Evolutionary conservation across 2,888 invertebrate species (phyloP).

Genomic region (Herminia tarsipennalis): DNA sequence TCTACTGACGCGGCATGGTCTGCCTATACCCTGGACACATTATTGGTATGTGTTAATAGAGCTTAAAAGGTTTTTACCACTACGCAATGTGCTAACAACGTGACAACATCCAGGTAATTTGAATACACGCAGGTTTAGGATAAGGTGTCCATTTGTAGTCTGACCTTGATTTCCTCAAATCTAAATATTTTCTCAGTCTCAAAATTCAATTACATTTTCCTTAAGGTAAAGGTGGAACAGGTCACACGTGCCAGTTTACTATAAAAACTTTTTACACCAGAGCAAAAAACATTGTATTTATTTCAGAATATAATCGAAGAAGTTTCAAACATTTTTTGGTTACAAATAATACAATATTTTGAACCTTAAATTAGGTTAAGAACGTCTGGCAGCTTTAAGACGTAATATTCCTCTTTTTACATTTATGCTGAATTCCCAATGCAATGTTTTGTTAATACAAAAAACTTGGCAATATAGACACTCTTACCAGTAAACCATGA

Average conservation of each 20-base stretch:
- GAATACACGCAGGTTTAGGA: neutral
- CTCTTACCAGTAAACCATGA: too few species aligned
- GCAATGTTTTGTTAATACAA: too few species aligned
- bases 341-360: too few species aligned
- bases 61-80: neutral
- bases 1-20: too few species aligned
- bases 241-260: constrained; percentile 4
- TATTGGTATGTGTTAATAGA: too few species aligned
- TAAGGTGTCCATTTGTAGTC: neutral
- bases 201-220: constrained; percentile 9
- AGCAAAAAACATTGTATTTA: neutral
- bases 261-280: neutral
- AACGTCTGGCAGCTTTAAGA: too few species aligned
- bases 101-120: neutral
- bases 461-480: constrained; percentile 11
- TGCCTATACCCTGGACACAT: too few species aligned
- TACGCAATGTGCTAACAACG: neutral
- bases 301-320: too few species aligned
- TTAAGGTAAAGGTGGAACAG: constrained; percentile 2
- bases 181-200: constrained; percentile 6
- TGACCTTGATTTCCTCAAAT: constrained; percentile 4
- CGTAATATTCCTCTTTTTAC: too few species aligned
- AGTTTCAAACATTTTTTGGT: too few species aligned
- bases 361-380: too few species aligned
- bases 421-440: too few species aligned